Evolutionary conservation across 30 jellyfish, hydroid and myxozoan genomes (phyloP), one percentile per base, ranked within the genome.

Genomic region (Cassiopea xamachana): DNA sequence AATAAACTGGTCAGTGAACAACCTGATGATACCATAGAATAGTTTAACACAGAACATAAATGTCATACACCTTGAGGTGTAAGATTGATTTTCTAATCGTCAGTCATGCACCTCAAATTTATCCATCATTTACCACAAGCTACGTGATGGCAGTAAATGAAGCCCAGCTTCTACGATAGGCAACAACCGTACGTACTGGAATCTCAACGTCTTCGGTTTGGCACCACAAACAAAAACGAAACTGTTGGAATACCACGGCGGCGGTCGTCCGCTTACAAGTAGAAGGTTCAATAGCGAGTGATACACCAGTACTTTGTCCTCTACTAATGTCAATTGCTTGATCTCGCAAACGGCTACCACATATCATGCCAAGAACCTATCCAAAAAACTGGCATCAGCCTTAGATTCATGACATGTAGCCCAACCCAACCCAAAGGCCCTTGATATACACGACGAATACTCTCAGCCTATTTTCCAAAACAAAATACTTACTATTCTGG

Each of bases 401-500:
- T 80, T 48, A 60, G 89, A 46, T 14, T 69, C 80, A 84, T 84
- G 92, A 84, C 92, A 84, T 70, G 1, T 2, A 71, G 27, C 18
- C 59, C 60, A 70, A 71, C 92, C 92, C 92, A 84, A 72, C 92
- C 92, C 92, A 71, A 49, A 44, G 92, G 80, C 79, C 49, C 47
- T 27, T 43, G 48, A 18, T 75, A 19, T 50, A 0, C 10, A 16
- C 43, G 67, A 73, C 67, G 78, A 84, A 47, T 39, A 13, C 62
- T 51, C 13, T 50, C 48, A 47, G 79, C 17, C 59, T 12, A 79
- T 64, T 14, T 27, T 68, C 62, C 19, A 27, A 51, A 67, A 16
- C 15, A 68, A 62, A 45, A 48, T 81, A 94, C 98, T 94, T 82
- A 94, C 98, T 94, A 94, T 87, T 94, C 98, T 71, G 98, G 98